Conservation (phyloP, 1,140 invertebrate genomes). For the Drosophila littoralis region DNA sequence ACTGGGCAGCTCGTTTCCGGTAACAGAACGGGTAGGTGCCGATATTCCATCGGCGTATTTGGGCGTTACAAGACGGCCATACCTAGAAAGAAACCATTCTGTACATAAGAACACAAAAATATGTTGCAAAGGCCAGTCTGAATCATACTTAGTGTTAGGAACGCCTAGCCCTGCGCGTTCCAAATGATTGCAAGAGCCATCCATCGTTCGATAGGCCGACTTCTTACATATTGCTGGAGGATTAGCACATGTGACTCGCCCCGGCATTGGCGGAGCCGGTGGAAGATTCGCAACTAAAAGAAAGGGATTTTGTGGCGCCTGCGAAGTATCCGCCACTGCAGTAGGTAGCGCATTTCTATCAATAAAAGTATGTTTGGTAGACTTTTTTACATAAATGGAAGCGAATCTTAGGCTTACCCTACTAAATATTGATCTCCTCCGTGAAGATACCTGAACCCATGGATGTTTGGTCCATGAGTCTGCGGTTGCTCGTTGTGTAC, state of each 20-base stretch:
- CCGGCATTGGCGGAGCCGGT: conserved; percentile 55
- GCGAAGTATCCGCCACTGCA: conserved; percentile 45
- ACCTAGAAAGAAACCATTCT: conserved; percentile 74
- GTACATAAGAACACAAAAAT: not conserved
- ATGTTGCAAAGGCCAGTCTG: not conserved
- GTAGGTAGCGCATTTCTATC: conserved; percentile 61
- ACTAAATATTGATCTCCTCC: conserved; percentile 39
- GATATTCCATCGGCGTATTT: conserved; percentile 92
- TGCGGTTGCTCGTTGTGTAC: conserved; percentile 64
- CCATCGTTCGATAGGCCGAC: conserved; percentile 89
- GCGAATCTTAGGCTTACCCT: conserved; percentile 31
- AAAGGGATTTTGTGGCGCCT: conserved; percentile 67
- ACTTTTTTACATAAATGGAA: too few relatives aligned
- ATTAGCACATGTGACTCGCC: conserved; percentile 78
- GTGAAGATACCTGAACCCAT: conserved; percentile 57
- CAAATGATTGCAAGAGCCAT: conserved; percentile 95
- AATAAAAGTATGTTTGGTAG: too few relatives aligned
- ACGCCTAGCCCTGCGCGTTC: conserved; percentile 89
- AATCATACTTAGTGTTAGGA: conserved; percentile 85
- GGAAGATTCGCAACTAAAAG: conserved; percentile 24
- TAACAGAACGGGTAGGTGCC: conserved; percentile 86
- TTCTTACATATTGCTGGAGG: conserved; percentile 84
- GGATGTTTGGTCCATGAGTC: conserved; percentile 23
- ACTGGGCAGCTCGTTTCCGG: conserved; percentile 88
- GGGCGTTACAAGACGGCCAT: conserved; percentile 91